phyloP scores from a whole-genome alignment of 2,797 vertebrate genomes.

The Coreius guichenoti region DNA sequence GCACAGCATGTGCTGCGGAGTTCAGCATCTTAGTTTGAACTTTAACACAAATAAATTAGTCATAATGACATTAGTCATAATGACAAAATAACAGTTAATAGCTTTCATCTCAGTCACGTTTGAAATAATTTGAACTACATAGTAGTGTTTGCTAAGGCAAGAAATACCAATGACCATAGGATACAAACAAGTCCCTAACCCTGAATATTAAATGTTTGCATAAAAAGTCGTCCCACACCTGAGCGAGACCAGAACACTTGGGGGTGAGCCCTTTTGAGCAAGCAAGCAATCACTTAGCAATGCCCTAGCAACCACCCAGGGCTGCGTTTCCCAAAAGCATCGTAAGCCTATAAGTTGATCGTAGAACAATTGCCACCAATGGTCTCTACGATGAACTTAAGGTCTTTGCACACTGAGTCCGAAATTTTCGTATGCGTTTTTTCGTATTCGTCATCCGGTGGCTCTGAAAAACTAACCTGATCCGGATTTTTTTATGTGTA shows the following conservation, averaged over 20 bases:
- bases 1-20: background rate
- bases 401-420: no score
- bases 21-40: background rate
- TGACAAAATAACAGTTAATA: background rate
- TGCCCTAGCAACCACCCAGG: background rate
- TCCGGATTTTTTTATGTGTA: no score
- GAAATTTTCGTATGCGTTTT: no score
- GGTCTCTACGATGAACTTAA: no score
- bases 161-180: background rate
- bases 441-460: no score
- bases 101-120: background rate
- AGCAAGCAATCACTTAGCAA: background rate
- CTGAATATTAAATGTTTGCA: background rate
- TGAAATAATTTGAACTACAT: background rate
- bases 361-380: background rate
- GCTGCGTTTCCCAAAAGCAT: background rate
- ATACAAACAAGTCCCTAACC: background rate
- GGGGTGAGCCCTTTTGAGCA: background rate
- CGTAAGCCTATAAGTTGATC: background rate
- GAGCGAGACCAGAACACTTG: no score
- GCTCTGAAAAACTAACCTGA: no score
- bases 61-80: background rate
- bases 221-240: no score
- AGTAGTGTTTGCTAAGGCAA: background rate
- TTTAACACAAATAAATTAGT: conserved; percentile 6